A percentile compares a stretch with the other conserved stretches of the same genome.
These are phyloP conservation scores for Panulirus ornatus DNA, from an alignment of 1,140 invertebrate species.

Conservation along the genomic window DNA sequence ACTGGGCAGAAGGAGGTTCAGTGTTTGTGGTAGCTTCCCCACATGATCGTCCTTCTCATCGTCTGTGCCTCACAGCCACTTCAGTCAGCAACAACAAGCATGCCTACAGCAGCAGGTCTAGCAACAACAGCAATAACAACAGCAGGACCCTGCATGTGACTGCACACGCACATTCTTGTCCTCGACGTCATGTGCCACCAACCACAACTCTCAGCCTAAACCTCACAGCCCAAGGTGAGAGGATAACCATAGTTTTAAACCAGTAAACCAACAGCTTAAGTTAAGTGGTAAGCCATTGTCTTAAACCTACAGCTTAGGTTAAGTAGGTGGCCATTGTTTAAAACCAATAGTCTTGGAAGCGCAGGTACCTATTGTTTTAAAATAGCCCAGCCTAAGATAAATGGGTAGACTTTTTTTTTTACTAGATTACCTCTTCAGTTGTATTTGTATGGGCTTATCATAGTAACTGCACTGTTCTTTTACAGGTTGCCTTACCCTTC, in stretches of 20 bases:
- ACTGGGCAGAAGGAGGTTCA: constrained; percentile 69
- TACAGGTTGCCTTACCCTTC: too few species aligned
- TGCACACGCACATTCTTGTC: constrained; percentile 73
- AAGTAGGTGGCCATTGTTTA: neutral
- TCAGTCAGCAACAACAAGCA: constrained; percentile 28
- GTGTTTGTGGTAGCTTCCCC: constrained; percentile 71
- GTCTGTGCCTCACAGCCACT: constrained; percentile 71
- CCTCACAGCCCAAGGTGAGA: constrained; percentile 69
- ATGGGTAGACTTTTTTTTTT: neutral
- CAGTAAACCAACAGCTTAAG: neutral
- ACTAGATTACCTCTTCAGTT: too few species aligned
- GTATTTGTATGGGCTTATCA: too few species aligned
- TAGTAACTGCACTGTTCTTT: too few species aligned
- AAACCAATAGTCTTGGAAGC: neutral
- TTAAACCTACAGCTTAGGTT: neutral
- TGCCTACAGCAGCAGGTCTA: constrained; percentile 6
- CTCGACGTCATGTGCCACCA: constrained; percentile 66
- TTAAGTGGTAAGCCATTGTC: neutral
- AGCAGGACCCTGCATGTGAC: constrained; percentile 67
- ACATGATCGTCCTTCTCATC: constrained; percentile 67
- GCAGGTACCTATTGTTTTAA: too few species aligned
- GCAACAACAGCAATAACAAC: constrained; percentile 37
- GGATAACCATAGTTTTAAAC: neutral
- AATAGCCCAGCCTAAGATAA: neutral
- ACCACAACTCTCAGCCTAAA: constrained; percentile 70